phyloP scores from a whole-genome alignment of 2,888 invertebrate genomes.

The Odontomyia ornata region DNA sequence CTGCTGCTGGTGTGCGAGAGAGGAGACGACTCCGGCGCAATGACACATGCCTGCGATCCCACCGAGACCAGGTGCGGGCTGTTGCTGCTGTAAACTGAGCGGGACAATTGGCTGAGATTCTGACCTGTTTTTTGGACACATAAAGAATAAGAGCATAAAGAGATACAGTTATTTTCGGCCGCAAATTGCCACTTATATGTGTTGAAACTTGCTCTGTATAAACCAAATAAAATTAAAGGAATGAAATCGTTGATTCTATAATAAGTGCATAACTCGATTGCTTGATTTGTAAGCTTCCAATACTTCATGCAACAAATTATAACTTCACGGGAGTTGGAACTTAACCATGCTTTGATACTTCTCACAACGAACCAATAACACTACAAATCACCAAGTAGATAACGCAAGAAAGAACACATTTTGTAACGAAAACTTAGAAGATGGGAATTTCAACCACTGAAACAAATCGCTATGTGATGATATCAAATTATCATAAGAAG shows the following conservation, averaged over 20 bases:
- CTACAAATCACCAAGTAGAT: background rate
- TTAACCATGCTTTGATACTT: constrained; percentile 13
- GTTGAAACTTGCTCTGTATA: background rate
- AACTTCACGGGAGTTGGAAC: constrained; percentile 22
- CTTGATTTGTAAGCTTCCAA: background rate
- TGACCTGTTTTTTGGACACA: constrained; percentile 56
- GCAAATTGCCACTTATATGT: background rate
- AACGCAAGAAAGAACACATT: background rate
- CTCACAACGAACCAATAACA: background rate
- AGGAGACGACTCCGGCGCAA: constrained; percentile 59
- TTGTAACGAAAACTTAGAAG: background rate
- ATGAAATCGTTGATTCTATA: background rate
- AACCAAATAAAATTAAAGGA: constrained; percentile 1
- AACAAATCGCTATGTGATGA: too few relatives aligned
- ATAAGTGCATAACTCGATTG: too few relatives aligned
- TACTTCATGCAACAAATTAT: constrained; percentile 31
- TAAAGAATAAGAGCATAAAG: background rate
- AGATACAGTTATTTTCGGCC: background rate
- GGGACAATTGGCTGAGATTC: constrained; percentile 63
- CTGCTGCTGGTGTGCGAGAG: constrained; percentile 60
- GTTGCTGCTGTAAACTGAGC: constrained; percentile 62
- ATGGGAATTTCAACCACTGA: too few relatives aligned
- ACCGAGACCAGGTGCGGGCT: constrained; percentile 63
- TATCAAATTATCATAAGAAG: too few relatives aligned
- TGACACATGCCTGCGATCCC: constrained; percentile 64